Evolutionary conservation across 2,797 vertebrate genomes (phyloP), one percentile per base, ranked within the genome.

Genomic region (Brachyrhaphis roseni): DNA sequence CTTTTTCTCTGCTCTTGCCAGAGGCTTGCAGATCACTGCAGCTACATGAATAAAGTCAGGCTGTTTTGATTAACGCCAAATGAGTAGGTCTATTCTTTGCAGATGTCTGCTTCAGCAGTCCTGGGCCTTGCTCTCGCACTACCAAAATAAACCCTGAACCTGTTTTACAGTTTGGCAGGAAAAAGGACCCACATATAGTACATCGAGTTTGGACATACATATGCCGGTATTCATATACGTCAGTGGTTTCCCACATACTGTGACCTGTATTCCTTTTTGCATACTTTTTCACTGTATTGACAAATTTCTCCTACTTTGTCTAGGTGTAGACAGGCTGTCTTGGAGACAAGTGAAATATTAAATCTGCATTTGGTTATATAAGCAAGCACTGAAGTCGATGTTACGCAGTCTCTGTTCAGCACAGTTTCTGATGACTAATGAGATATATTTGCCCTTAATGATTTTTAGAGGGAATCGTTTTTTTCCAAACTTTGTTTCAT

Each of bases 1-100:
- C 91, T 91, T 92, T 93, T 87, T 92, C 87, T 79, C 80, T 78
- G 81, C 85, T 90, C 89, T 92, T 90, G 92, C 93, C 94, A 94
- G 92, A 89, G 93, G 93, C 91, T 92, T 83, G 88, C 90, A 90
- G 88, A 94, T 93, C 90, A 86, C 86, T 89, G 89, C 90, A 90
- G 93, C 91, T 93, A 92, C 94, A 94, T 90, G 94, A 89, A 95
- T 91, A 92, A 92, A 91, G 91, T 90, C 94, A 94, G 93, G 86
- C 91, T 95, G 93, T 93, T 96, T 94, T 95, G 92, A 95, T 96
- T 94, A 95, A 93, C 92, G 92, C 92, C 93, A 95, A 94, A 96
- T 93, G 91, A 94, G 91, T 90, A 78, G 89, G 90, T 95, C 92
- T 95, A 96, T 95, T 92, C 93, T 94, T 95, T 94, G 89, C 95